Evolutionary conservation across 30 jellyfish, hydroid and myxozoan genomes (phyloP), one percentile per base, ranked within the genome.

Genomic region (Sanderia malayensis): DNA sequence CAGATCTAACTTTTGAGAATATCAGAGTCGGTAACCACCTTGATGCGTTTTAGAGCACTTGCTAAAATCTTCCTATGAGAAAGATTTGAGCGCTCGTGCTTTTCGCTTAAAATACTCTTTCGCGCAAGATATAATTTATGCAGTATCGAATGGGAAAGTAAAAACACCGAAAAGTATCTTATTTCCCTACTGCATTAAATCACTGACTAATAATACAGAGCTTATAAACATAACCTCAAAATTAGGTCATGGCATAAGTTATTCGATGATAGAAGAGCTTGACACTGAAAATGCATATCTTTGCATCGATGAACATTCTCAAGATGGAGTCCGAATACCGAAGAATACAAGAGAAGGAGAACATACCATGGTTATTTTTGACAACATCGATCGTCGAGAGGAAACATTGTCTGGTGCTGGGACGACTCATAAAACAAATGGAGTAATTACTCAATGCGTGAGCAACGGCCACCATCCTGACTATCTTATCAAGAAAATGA

Each of bases 331-430:
- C 32, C 20, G 44, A 19, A 31, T 68, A 20, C 31, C 24, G 28
- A 67, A 21, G 45, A 67, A 29, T 37, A 23, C 73, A n/a, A 29
- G 23, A 37, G 24, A 31, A 67, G 74, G 74, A 10, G 32, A 19
- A 65, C 44, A 23, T 65, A 67, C 75, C 74, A 29, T 30, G 19
- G 37, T 23, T 37, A 20, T 67, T n/a, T n/a, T 65, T 67, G 80
- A 67, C 41, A 67, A 67, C 44, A 67, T 67, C 74, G 80, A 37
- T 37, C 25, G 80, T 23, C 37, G 44, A 6, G 80, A 67, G 44
- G 80, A 67, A 67, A 67, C 80, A n/a, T 67, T 67, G 74, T 29
- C 80, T 13, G 80, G 80, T 67, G 55, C 55, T 41, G 55, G 15
- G 55, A 41, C 55, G n/a, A 41, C 55, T 41, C 55, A 41, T 15